Evolutionary conservation across 2,888 invertebrate genomes (phyloP).

Genomic region (Punctoribates punctum): DNA sequence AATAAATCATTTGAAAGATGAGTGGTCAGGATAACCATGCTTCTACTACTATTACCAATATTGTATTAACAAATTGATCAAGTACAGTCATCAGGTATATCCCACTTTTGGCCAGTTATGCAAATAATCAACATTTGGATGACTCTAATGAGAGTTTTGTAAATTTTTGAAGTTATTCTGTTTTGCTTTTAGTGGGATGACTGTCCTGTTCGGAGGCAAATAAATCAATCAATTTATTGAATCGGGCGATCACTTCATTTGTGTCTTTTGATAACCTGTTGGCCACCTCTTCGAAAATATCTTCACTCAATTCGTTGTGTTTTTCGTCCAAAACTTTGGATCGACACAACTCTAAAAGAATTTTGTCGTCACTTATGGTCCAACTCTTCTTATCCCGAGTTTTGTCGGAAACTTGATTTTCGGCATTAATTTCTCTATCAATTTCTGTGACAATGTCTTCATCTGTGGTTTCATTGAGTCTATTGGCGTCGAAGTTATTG

Average conservation of each 20-base stretch:
- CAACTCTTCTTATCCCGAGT: slow-evolving; percentile 11
- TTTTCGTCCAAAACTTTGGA: slow-evolving; percentile 42
- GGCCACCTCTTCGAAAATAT: slow-evolving; percentile 35
- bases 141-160: no score
- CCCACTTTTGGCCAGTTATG: no score
- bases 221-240: slow-evolving; percentile 38
- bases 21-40: no score
- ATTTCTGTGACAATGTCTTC: neutral
- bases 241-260: slow-evolving; percentile 12
- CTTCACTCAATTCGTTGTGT: slow-evolving; percentile 40
- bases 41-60: no score
- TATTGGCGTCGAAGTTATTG: neutral
- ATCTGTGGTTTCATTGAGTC: neutral
- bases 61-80: no score
- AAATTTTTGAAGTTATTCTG: no score
- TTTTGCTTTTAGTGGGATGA: no score
- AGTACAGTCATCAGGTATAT: no score
- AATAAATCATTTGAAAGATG: no score
- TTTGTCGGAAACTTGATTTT: neutral
- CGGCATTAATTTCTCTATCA: slow-evolving; percentile 3
- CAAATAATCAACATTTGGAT: no score
- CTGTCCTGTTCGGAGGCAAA: slow-evolving; percentile 23
- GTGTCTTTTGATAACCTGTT: neutral
- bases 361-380: slow-evolving; percentile 42
- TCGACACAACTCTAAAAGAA: slow-evolving; percentile 40